Base-by-base conservation (phyloP, 2,797 vertebrate species). In the Cossypha dichroa region DNA sequence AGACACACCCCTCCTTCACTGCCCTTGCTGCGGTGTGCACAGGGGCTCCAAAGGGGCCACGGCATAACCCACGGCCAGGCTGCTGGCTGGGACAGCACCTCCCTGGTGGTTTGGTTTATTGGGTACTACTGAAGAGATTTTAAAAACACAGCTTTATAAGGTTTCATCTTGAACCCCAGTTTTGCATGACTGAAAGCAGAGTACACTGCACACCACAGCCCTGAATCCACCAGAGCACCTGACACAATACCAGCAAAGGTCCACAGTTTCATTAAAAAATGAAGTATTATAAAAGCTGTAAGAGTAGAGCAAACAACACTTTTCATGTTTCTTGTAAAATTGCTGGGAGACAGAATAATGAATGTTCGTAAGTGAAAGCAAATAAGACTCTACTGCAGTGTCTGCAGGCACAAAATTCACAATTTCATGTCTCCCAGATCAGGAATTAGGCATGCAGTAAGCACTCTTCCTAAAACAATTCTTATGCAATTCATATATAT, bases 401-500 rank as follows among this genome's bases (percentile, higher is more conserved):
- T 52, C 63, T 87, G 52, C 68, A 77, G 46, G 56, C 49, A 89
- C 21, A 70, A 34, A 90, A 80, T 20, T 67, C 72, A 87, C 23
- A 36, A 46, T 78, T 74, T 75, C 13, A 33, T 8, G 22, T 82
- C 67, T 93, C 72, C 45, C 56, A 77, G 52, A 20, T 46, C 69
- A 84, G 43, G 58, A 69, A 62, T 68, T n/a, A 88, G 54, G 45
- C 18, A 43, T 10, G 23, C 36, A 69, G 22, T 15, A 64, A 62
- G 40, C 25, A 48, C 15, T 79, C n/a, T 31, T 87, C 15, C 59
- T 83, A 48, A 85, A 83, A 83, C 21, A 87, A 31, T 70, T 68
- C 17, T 54, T 68, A 63, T 2, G 19, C n/a, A 49, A 29, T 73
- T 77, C 49, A 31, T 67, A 58, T 18, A 25, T 58, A 56, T 33